A percentile compares a stretch with the other conserved stretches of the same genome.
These are phyloP conservation scores for Cryptoprocta ferox DNA, from an alignment of 2,797 vertebrate genomes.

Conservation along the genomic window DNA sequence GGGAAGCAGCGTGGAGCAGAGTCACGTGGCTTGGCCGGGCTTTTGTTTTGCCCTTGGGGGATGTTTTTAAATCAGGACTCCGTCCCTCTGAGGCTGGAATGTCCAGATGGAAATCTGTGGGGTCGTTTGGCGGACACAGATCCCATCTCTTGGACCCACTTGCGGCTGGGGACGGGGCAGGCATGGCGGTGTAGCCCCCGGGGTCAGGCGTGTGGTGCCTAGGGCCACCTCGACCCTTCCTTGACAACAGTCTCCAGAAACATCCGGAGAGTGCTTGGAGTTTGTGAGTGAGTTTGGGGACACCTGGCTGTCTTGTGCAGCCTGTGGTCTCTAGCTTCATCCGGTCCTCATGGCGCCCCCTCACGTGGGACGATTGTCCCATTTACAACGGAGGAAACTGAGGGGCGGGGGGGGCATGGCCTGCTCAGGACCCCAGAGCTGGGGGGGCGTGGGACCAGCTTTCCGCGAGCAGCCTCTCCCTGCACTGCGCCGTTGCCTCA, in stretches of 20 bases:
- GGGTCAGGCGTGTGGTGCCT: rapidly evolving
- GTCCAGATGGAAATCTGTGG: background rate
- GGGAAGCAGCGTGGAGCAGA: background rate
- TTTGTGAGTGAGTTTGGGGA: no score
- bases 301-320: background rate
- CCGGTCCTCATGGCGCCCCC: background rate
- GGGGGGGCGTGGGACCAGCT: no score
- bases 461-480: background rate
- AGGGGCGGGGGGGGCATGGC: background rate
- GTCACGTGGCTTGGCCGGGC: background rate
- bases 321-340: background rate
- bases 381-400: background rate
- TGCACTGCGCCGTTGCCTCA: background rate
- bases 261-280: background rate
- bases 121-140: background rate
- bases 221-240: background rate
- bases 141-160: background rate
- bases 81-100: background rate
- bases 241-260: rapidly evolving
- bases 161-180: no score
- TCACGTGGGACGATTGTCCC: background rate
- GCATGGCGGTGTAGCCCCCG: background rate
- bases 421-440: background rate
- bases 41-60: background rate
- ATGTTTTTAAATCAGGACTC: constrained; percentile 19